Conservation (phyloP, 92 coral and sea anemone species). For the Paragorgia papillata region DNA sequence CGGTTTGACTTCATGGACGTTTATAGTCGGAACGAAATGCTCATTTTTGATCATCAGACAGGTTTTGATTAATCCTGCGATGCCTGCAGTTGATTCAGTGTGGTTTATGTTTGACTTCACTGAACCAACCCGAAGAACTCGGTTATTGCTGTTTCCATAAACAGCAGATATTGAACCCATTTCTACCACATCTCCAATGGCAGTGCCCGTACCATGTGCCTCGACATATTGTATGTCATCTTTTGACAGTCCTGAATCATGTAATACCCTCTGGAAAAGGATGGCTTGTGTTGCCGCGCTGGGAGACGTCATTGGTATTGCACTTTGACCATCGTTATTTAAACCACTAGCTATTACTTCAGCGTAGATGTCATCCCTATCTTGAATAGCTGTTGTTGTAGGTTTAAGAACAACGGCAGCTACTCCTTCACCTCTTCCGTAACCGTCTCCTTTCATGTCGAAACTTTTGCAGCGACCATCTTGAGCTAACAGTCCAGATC, state of each 20-base stretch:
- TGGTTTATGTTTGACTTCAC: constrained; percentile 83
- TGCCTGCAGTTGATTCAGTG: constrained; percentile 77
- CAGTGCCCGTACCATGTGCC: constrained; percentile 64
- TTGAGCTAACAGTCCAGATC: constrained; percentile 46
- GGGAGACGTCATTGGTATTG: constrained; percentile 63
- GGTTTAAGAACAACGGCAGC: too few species aligned
- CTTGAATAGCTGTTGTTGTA: too few species aligned
- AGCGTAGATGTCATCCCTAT: too few species aligned
- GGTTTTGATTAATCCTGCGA: constrained; percentile 73
- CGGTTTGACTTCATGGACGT: constrained; percentile 58
- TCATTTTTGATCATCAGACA: too few species aligned
- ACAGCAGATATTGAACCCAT: too few species aligned
- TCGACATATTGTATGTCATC: constrained; percentile 49
- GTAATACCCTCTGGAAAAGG: constrained; percentile 17
- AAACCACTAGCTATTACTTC: too few species aligned
- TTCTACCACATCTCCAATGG: too few species aligned
- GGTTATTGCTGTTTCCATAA: too few species aligned
- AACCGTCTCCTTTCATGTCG: constrained; percentile 58
- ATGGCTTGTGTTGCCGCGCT: constrained; percentile 48
- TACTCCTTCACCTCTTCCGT: too few species aligned
- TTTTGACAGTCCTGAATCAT: constrained; percentile 1
- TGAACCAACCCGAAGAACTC: constrained; percentile 23
- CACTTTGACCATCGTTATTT: constrained; percentile 55
- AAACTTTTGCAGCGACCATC: constrained; percentile 68
- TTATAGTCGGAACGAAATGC: constrained; percentile 42